Base-by-base conservation (phyloP, 2,888 invertebrate species). In the Osmoderma eremita region DNA sequence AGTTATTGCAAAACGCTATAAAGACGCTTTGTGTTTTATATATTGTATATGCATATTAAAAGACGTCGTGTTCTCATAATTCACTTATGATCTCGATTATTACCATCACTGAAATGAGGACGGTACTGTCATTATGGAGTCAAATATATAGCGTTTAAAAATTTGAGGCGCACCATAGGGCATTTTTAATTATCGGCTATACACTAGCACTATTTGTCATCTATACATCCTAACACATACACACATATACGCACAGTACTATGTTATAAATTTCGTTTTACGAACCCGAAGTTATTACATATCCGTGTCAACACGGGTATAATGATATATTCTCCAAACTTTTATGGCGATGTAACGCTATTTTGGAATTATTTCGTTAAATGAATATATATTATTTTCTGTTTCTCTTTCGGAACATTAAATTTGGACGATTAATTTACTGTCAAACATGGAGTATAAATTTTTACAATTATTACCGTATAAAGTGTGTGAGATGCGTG, bases 321-420 rank as follows among this genome's bases (percentile, higher is more conserved):
- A 58, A 58, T 58, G 58, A 58, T 58, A 58, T 45, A 58, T 58
- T 58, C 45, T 58, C 30, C 15, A 58, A 58, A 58, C 45, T 58
- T 58, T 58, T 42, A 58, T 24, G 58, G 22, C 45, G 30, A 45
- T 30, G 15, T 45, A 58, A 58, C 24, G 45, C 45, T 58, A 58
- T 58, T 58, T 58, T 17, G 41, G 45, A 58, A 58, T 22, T 58
- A 53, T 36, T 51, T 15, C 30, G 53, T 38, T 18, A 10, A 36
- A 10, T 8, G 53, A 36, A 53, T 38, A 30, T 3, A 30, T 8
- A 1, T 30, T 30, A 8, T 30, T 30, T 30, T 30, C 2, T 50
- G 8, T 22, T 50, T 53, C 12, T 36, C 53, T 53, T 53, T 15
- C n/a, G 17, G 17, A 24, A 39, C 42, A 24, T 58, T 58, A 58